Evolutionary conservation across 2,113 vertebrate genomes (phyloP).

Genomic region (Daphoenositta chrysoptera): DNA sequence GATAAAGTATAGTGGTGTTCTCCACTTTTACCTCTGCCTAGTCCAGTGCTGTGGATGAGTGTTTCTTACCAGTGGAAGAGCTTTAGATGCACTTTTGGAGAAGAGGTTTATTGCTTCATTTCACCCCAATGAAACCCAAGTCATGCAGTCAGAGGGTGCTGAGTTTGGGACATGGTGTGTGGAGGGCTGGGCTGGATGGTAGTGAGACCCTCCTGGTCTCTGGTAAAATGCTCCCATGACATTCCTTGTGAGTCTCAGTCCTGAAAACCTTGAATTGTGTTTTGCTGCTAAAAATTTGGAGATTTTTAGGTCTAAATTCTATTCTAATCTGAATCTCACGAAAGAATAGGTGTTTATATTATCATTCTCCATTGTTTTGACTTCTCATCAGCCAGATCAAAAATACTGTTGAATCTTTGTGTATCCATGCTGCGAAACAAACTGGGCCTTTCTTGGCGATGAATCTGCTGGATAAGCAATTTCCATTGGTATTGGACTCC

Average conservation of each 20-base stretch:
- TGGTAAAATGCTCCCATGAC: rapidly evolving
- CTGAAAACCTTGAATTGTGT: not conserved
- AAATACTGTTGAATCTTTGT: not conserved
- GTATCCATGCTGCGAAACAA: not conserved
- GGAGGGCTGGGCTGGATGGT: too few species aligned
- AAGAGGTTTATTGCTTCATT: not conserved
- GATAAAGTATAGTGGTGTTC: not conserved
- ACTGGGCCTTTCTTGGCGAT: not conserved
- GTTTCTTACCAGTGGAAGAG: not conserved
- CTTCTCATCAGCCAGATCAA: not conserved
- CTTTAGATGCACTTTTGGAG: not conserved
- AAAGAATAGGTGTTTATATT: not conserved
- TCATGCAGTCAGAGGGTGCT: not conserved
- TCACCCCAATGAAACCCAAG: not conserved
- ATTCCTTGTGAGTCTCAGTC: not conserved
- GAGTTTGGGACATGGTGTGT: not conserved
- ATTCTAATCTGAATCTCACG: not conserved
- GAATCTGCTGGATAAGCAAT: not conserved
- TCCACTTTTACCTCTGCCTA: not conserved
- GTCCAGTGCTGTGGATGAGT: not conserved
- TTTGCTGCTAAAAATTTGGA: not conserved
- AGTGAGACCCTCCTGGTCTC: not conserved
- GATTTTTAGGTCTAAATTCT: not conserved
- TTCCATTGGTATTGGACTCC: not conserved
- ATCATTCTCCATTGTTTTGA: not conserved